Evolutionary conservation across 2,888 invertebrate species (phyloP).

Genomic region (Heliconius ismenius): DNA sequence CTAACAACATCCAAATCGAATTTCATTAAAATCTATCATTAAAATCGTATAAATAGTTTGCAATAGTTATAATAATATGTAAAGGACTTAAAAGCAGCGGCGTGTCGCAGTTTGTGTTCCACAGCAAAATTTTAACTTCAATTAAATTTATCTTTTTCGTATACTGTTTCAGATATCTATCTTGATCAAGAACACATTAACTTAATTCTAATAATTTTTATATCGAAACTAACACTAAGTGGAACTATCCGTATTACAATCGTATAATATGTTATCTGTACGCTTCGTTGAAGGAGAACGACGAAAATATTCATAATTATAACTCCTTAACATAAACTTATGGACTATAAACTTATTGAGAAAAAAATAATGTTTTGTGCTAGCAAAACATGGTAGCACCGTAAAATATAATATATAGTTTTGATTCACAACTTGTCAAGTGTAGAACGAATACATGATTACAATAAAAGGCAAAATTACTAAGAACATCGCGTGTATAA

Average conservation of each 20-base stretch:
- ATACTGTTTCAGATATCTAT: slow-evolving; percentile 82
- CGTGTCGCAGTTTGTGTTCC: slow-evolving; percentile 62
- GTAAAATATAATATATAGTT: slow-evolving; percentile 62
- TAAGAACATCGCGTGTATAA: slow-evolving; percentile 32
- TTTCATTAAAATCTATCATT: slow-evolving; percentile 42
- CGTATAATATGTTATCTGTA: slow-evolving; percentile 43
- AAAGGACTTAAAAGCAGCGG: slow-evolving; percentile 52
- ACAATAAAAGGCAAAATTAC: slow-evolving; percentile 34
- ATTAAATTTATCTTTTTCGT: slow-evolving; percentile 70
- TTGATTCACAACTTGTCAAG: slow-evolving; percentile 66
- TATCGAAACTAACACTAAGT: slow-evolving; percentile 62
- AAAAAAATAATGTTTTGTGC: slow-evolving; percentile 61
- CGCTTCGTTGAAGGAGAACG: slow-evolving; percentile 47
- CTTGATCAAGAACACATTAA: slow-evolving; percentile 78
- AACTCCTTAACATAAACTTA: slow-evolving; percentile 55
- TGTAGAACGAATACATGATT: slow-evolving; percentile 42
- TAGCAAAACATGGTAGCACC: slow-evolving; percentile 67
- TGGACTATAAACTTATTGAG: slow-evolving; percentile 52
- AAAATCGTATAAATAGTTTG: slow-evolving; percentile 48
- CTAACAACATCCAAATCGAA: slow-evolving; percentile 35
- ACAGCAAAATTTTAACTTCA: slow-evolving; percentile 60
- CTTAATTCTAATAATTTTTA: slow-evolving; percentile 65
- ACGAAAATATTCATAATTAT: slow-evolving; percentile 50
- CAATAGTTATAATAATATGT: slow-evolving; percentile 42
- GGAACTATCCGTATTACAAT: slow-evolving; percentile 56